Conservation (phyloP, 1,140 invertebrate genomes). For the Megalonaias nervosa region DNA sequence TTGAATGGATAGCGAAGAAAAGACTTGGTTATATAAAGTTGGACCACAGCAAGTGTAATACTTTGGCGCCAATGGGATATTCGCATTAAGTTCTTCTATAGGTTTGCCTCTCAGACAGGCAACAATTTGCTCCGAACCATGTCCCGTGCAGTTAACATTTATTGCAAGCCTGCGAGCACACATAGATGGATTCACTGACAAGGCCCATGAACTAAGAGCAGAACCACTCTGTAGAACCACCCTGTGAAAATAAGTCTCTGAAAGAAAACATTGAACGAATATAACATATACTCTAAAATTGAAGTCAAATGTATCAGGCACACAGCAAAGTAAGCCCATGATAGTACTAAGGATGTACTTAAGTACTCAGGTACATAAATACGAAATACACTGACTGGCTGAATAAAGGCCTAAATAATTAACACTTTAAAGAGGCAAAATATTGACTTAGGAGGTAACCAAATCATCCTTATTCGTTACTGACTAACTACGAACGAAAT, state of each 20-base stretch:
- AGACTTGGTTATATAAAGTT: neutral
- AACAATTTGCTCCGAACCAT: conserved; percentile 77
- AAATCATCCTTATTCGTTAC: too few species aligned
- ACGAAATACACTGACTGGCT: too few species aligned
- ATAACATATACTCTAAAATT: too few species aligned
- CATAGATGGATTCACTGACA: conserved; percentile 88
- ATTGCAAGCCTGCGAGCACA: conserved; percentile 89
- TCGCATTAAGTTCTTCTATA: conserved; percentile 82
- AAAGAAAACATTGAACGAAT: too few species aligned
- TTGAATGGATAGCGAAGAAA: conserved; percentile 78
- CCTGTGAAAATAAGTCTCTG: conserved; percentile 37
- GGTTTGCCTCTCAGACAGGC: conserved; percentile 87
- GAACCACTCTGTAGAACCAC: conserved; percentile 69
- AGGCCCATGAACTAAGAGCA: conserved; percentile 92
- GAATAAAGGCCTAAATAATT: too few species aligned
- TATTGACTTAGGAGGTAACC: too few species aligned
- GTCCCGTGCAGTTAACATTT: conserved; percentile 85
- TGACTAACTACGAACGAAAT: too few species aligned
- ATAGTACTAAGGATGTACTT: too few species aligned
- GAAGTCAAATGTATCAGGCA: too few species aligned
- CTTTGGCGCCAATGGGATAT: conserved; percentile 75
- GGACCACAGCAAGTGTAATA: conserved; percentile 49
- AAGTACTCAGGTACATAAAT: too few species aligned
- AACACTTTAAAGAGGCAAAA: too few species aligned
- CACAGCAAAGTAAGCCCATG: too few species aligned